Evolutionary conservation across 1,140 invertebrate genomes (phyloP), one percentile per base, ranked within the genome.

Genomic region (Aplysia californica): DNA sequence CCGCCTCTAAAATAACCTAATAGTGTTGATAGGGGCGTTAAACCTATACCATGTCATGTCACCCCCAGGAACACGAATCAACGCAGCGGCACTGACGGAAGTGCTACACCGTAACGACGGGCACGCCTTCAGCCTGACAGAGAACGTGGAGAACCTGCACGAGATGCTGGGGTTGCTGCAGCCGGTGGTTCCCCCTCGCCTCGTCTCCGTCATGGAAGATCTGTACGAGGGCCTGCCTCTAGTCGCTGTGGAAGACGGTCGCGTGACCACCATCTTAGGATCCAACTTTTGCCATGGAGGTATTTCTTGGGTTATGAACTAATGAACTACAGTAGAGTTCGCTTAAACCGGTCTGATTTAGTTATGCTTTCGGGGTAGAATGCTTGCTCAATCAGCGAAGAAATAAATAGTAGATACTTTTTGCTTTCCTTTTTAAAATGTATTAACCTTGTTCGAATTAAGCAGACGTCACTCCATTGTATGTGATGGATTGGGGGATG

Each of bases 151-250:
- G 31, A 29, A 59, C 41, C 66, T 79, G n/a, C 79, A 80, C 36
- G 77, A 80, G 39, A 31, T 56, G 41, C 66, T 80, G 3, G 70
- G 41, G 10, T 26, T 78, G 2, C 23, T 41, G 26, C 59, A 68
- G 18, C 71, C 68, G 3, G 2, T 29, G n/a, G 31, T 59, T 18
- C 38, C 50, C 5, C 21, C 56, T 6, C n/a, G 35, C 1, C 72
- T 75, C 23, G 41, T 55, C 23, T 75, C 72, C 26, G 39, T 76
- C n/a, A 23, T 78, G 39, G 69, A 72, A 21, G 67, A 65, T 36
- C 69, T 80, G 26, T 80, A 78, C 64, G 79, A 80, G 29, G 79
- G 76, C n/a, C 31, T 75, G 31, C 79, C 79, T 2, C 61, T 72
- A 18, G 74, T 80, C 23, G 31, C 56, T 38, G 76, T 78, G 20